A percentile compares a stretch with the other conserved stretches of the same genome.
Conservation (phyloP, 2,888 invertebrate genomes). For the Dynastes hyllus region DNA sequence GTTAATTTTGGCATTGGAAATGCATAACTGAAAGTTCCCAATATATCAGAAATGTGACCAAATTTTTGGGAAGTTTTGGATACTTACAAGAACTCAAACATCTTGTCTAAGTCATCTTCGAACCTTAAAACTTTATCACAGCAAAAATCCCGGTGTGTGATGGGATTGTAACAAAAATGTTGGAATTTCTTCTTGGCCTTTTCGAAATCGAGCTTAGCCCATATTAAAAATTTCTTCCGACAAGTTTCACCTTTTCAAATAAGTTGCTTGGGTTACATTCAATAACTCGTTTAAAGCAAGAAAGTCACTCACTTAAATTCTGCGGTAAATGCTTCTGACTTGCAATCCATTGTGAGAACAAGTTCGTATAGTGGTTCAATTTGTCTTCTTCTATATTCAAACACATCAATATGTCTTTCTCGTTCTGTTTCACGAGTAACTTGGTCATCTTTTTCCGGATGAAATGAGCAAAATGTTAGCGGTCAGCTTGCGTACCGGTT, state of each 20-base stretch:
- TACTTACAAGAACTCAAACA: too few relatives aligned
- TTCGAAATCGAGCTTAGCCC: slow-evolving; percentile 3
- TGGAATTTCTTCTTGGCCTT: slow-evolving; percentile 4
- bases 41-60: too few relatives aligned
- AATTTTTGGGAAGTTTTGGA: background rate
- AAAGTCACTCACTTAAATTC: too few relatives aligned
- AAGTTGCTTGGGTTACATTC: slow-evolving; percentile 50
- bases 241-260: background rate
- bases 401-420: background rate
- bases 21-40: background rate
- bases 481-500: too few relatives aligned
- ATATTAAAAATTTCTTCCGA: background rate
- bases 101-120: too few relatives aligned
- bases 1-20: background rate
- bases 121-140: too few relatives aligned
- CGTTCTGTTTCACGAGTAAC: background rate
- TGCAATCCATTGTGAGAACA: slow-evolving; percentile 1
- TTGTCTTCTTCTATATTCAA: background rate
- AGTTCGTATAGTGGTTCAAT: background rate
- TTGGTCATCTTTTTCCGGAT: background rate
- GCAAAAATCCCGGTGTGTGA: background rate
- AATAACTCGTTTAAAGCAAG: too few relatives aligned
- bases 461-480: background rate
- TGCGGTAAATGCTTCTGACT: background rate
- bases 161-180: background rate